Evolutionary conservation across 2,113 vertebrate species (phyloP), one percentile per base, ranked within the genome.

Genomic region (Terrapene triunguis): DNA sequence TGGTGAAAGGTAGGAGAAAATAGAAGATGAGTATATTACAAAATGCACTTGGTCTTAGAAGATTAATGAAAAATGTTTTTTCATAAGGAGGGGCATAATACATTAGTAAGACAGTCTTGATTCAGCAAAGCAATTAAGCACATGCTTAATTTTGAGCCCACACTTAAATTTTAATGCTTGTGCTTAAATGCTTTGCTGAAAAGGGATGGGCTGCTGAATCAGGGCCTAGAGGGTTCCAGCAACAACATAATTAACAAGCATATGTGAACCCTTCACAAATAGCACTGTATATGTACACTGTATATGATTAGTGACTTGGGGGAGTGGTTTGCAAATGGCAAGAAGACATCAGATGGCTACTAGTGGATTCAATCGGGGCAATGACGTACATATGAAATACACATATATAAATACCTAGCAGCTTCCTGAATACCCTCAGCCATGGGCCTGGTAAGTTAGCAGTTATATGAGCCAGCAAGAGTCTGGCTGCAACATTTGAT

Each of bases 51-150:
- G 10, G 42, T 47, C 22, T 69, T 69, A 69, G 35, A 69, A 76
- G 22, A 74, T 38, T 19, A 0, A 0, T 0, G 0, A 65, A 57
- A 88, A 14, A 62, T 1, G 3, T 6, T 50, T 74, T 59, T 79
- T 69, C 9, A 82, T 55, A 82, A 82, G 6, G 47, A 51, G 87
- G 47, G 27, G 5, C 59, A 92, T 84, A 80, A 29, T 79, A 54
- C 4, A 27, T 29, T 25, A 0, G 0, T 7, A 76, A 32, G 16
- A 82, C 8, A 92, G 1, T 83, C 83, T 12, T 21, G 8, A 4
- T n/a, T 38, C 22, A n/a, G 62, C 5, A 50, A 47, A 9, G 44
- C 4, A 21, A 5, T 27, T 25, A 92, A 88, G 51, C 5, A 47
- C 3, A 4, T 0, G 0, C 10, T 92, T 87, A 74, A n/a, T 72